Base-by-base conservation (phyloP, 1,140 invertebrate species). In the Drosophila arizonae region DNA sequence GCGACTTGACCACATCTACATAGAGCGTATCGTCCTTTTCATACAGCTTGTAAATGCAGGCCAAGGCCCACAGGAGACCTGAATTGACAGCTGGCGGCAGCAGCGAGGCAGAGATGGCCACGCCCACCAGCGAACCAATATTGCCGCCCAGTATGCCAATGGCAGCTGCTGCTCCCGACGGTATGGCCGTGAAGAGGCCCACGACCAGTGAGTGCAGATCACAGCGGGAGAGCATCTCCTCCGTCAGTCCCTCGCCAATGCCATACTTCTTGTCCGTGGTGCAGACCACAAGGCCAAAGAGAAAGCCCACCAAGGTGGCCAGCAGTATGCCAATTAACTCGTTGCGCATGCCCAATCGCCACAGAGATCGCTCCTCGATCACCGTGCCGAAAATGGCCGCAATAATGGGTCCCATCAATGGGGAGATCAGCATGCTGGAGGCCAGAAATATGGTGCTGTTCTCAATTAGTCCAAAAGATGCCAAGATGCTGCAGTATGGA, bases 391-490 rank as follows among this genome's bases (percentile, higher is more conserved):
- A 95, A 0, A 95, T 95, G 8, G 94, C 94, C 0, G 95, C 95
- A 77, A 96, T 94, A 58, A 96, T 95, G 0, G 96, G 96, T 54
- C 95, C 95, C 95, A 96, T 96, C 3, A 96, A 91, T 0, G 96
- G 96, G 0, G 95, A 96, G 33, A 96, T 95, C 2, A 96, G 92
- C 95, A 96, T 96, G 81, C 95, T 95, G 36, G 95, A 95, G 4
- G 96, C 95, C 28, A 96, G 81, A 69, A 94, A 93, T 11, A 96
- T 94, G 8, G 94, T 94, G 76, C 94, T 96, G 87, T 96, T 95
- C 90, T 97, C 96, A 3, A 96, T 93, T 36, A 97, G 92, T 11
- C 96, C 96, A 58, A 97, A 93, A 6, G 94, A 93, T 13, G 93
- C 93, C 10, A 94, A 80, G 21, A 93, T 81, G 17, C 92, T 93